Conservation (phyloP, 37 sponge, comb jelly and placozoan species). For the Ephydatia muelleri region DNA sequence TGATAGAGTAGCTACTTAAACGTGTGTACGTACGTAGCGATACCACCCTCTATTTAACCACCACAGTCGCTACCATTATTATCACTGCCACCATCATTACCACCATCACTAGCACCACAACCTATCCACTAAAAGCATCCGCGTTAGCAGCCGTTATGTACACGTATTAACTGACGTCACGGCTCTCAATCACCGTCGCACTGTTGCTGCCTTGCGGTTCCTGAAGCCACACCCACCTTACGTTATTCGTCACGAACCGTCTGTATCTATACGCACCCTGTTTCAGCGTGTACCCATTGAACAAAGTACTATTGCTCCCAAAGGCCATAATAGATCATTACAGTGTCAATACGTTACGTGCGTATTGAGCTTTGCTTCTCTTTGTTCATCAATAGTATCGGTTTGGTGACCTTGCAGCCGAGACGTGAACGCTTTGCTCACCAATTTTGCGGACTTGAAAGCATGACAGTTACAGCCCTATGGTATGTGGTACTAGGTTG, state of each 20-base stretch:
- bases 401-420: conserved; percentile 50
- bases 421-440: conserved; percentile 33
- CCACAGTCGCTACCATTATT: not conserved
- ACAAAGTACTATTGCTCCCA: no score
- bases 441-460: conserved; percentile 51
- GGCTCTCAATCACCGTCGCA: no score
- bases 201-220: no score
- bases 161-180: no score
- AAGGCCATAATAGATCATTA: no score
- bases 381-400: conserved; percentile 18
- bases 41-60: not conserved
- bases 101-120: not conserved
- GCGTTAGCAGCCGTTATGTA: not conserved
- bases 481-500: no score
- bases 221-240: no score
- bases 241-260: no score
- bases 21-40: not conserved
- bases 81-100: not conserved
- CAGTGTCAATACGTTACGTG: no score
- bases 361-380: no score
- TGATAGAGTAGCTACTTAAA: not conserved
- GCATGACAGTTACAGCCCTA: conserved; percentile 10
- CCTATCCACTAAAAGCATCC: not conserved
- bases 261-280: no score
- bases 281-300: no score